These are phyloP conservation scores for Cheilosia variabilis DNA, from an alignment of 2,888 invertebrate genomes.

Conservation along the genomic window DNA sequence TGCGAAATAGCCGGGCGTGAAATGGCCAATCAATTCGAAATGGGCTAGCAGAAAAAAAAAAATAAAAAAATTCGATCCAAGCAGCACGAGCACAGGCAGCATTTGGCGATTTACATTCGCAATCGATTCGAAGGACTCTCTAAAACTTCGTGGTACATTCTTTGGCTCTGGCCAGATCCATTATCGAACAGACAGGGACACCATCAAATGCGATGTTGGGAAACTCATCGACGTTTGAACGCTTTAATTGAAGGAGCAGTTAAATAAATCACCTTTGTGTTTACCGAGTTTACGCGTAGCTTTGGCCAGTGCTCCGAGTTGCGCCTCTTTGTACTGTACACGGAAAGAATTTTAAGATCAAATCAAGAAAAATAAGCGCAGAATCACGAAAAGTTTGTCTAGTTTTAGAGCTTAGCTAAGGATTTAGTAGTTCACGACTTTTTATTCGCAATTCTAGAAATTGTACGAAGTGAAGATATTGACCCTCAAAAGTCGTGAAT, in stretches of 20 bases:
- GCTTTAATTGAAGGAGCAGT: slow-evolving; percentile 66
- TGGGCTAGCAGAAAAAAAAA: slow-evolving; percentile 11
- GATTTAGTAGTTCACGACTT: too few species aligned
- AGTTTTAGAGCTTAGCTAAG: too few species aligned
- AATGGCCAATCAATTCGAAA: slow-evolving; percentile 73
- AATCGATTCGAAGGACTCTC: slow-evolving; percentile 43
- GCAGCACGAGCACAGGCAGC: neutral
- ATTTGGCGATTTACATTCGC: slow-evolving; percentile 65
- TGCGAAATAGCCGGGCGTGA: slow-evolving; percentile 66
- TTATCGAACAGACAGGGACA: slow-evolving; percentile 28
- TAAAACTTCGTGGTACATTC: slow-evolving; percentile 27
- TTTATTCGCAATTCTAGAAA: too few species aligned
- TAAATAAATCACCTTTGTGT: slow-evolving; percentile 70
- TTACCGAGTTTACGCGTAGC: slow-evolving; percentile 32
- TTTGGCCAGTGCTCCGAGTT: slow-evolving; percentile 18
- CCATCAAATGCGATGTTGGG: slow-evolving; percentile 15
- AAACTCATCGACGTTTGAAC: slow-evolving; percentile 44
- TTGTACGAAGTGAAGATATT: too few species aligned
- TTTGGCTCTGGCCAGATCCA: slow-evolving; percentile 45
- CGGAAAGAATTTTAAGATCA: too few species aligned
- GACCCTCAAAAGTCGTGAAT: too few species aligned
- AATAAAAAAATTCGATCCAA: slow-evolving; percentile 15
- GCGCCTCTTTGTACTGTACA: neutral
- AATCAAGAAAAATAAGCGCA: too few species aligned
- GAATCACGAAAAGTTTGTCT: too few species aligned